Conservation (phyloP, 2,888 invertebrate genomes). For the Mythimna impura region DNA sequence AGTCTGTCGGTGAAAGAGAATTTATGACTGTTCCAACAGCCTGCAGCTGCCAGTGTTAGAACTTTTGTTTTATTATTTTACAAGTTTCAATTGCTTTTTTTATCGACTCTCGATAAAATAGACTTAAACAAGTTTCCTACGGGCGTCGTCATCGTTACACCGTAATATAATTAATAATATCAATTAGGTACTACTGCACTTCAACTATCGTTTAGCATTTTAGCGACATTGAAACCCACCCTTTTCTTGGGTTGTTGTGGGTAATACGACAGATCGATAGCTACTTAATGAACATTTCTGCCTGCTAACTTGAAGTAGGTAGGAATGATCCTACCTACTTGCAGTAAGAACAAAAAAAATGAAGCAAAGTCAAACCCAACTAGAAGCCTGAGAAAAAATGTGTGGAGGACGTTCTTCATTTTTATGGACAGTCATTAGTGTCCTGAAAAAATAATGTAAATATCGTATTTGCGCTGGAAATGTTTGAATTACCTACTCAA, state of each 20-base stretch:
- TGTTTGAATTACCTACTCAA: too few species aligned
- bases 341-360: background rate
- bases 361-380: background rate
- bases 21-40: slow-evolving; percentile 31
- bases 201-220: slow-evolving; percentile 10
- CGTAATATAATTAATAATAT: too few species aligned
- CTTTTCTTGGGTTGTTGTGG: slow-evolving; percentile 1
- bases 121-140: too few species aligned
- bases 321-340: background rate
- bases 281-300: slow-evolving; percentile 24
- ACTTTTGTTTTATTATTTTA: slow-evolving; percentile 22
- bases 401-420: background rate
- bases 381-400: background rate
- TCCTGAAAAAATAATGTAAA: too few species aligned
- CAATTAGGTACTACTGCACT: too few species aligned
- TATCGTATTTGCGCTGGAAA: too few species aligned
- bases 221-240: slow-evolving; percentile 3
- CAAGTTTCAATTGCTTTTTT: background rate
- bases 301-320: too few species aligned
- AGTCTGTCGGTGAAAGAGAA: slow-evolving; percentile 23
- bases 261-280: slow-evolving; percentile 12
- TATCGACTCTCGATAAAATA: background rate
- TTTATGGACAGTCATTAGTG: too few species aligned
- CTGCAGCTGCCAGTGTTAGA: slow-evolving; percentile 1
- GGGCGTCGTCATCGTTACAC: background rate